Base-by-base conservation (phyloP, 2,797 vertebrate species). In the Orientallactaga sibirica region DNA sequence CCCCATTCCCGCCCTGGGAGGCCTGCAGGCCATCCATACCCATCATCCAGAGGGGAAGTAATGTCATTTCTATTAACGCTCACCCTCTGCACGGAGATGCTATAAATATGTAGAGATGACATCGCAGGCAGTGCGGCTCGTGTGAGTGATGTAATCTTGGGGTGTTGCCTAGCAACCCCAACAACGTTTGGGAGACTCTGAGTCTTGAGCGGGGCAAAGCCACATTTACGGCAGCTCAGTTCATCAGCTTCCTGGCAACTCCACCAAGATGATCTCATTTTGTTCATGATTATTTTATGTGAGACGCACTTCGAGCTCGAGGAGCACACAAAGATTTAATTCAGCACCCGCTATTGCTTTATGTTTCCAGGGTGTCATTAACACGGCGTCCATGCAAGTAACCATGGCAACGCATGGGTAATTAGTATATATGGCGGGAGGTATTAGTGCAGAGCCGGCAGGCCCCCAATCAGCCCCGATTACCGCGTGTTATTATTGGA, bases 141-240 rank as follows among this genome's bases (percentile, higher is more conserved):
- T 82, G 94, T 97, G 96, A 97, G 97, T 98, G 98, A 98, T 98
- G 98, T 98, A 94, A 98, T 97, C 97, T 90, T 16, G 75, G 94
- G 97, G 94, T 85, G 98, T 98, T 98, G 97, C 98, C 98, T 98
- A 97, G 98, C 98, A 98, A 98, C 98, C 55, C 2, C 73, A 61
- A 96, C 98, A 97, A 96, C 98, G 96, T 97, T 97, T 95, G 96
- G 98, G 97, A 98, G 97, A 95, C 97, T 96, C 97, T 91, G 91
- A 96, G 94, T 97, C 97, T 96, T 82, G 92, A 95, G 97, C 7
- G 16, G 96, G 97, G 97, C 88, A 88, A 95, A 97, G 95, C 91
- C 82, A 66, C 92, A 95, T 96, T 97, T 96, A 86, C 94, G 98
- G 98, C 97, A 5, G 97, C 64, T 92, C 94, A 4, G 97, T 96